Evolutionary conservation across 2,113 vertebrate genomes (phyloP).

Genomic region (Syrrhaptes paradoxus): DNA sequence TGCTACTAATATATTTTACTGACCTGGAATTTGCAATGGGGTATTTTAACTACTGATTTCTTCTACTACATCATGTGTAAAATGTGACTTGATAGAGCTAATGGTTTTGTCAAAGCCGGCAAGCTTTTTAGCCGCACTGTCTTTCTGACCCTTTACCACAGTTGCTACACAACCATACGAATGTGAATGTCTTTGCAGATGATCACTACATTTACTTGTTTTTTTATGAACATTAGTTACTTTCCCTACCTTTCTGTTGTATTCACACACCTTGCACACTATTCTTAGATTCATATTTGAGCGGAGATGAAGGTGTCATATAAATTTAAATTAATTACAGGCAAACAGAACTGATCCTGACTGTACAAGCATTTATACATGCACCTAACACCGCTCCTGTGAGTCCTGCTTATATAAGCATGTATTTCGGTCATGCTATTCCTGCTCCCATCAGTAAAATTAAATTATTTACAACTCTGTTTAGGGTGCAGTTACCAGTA

Average conservation of each 20-base stretch:
- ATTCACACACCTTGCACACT: neutral
- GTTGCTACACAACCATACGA: constrained; percentile 12
- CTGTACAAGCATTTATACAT: neutral
- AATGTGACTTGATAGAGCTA: neutral
- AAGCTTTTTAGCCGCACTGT: neutral
- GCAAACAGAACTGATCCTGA: neutral
- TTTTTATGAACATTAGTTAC: neutral
- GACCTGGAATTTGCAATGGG: neutral
- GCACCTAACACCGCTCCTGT: neutral
- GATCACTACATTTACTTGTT: neutral
- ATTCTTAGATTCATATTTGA: neutral
- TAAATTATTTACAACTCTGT: neutral
- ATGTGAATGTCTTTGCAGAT: neutral
- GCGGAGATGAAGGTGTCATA: neutral
- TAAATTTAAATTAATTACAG: neutral
- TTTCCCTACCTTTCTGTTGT: neutral
- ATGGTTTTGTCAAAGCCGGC: neutral
- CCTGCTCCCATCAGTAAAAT: neutral
- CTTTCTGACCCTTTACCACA: neutral
- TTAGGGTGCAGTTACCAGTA: neutral
- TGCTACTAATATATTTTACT: neutral
- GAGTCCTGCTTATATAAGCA: neutral
- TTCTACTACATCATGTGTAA: neutral
- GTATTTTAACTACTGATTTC: neutral
- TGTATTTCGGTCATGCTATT: neutral